Conservation (phyloP, 1,140 invertebrate species). For the Brachionus plicatilis region DNA sequence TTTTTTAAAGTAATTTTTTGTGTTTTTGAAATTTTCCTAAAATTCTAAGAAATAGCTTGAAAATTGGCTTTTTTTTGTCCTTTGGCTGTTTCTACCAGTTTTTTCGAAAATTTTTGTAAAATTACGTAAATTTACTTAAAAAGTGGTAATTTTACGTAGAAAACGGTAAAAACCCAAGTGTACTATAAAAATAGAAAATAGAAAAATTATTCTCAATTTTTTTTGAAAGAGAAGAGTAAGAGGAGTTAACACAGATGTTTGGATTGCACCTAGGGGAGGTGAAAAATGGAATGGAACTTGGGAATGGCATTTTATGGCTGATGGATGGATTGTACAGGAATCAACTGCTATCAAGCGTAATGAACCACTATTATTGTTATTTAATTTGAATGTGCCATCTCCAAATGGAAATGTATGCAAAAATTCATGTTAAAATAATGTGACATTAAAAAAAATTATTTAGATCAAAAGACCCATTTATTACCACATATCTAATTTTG, state of each 20-base stretch:
- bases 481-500: conserved; percentile 25
- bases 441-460: too few relatives aligned
- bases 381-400: conserved; percentile 7
- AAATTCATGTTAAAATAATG: neutral
- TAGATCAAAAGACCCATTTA: conserved; percentile 1
- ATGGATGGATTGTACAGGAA: conserved; percentile 36
- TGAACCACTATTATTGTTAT: neutral
- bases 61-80: too few relatives aligned
- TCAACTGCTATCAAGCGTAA: conserved; percentile 10
- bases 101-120: too few relatives aligned
- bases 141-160: too few relatives aligned
- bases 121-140: too few relatives aligned
- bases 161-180: too few relatives aligned
- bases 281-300: neutral
- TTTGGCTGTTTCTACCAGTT: too few relatives aligned
- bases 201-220: neutral
- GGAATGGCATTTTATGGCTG: conserved; percentile 39
- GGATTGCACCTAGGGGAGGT: conserved; percentile 12
- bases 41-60: too few relatives aligned
- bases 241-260: conserved; percentile 34
- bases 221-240: conserved; percentile 20
- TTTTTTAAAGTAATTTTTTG: too few relatives aligned
- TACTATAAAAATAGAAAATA: too few relatives aligned
- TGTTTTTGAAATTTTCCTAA: too few relatives aligned
- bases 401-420: neutral